Evolutionary conservation across 2,888 invertebrate species (phyloP).

Genomic region (Eilema depressum): DNA sequence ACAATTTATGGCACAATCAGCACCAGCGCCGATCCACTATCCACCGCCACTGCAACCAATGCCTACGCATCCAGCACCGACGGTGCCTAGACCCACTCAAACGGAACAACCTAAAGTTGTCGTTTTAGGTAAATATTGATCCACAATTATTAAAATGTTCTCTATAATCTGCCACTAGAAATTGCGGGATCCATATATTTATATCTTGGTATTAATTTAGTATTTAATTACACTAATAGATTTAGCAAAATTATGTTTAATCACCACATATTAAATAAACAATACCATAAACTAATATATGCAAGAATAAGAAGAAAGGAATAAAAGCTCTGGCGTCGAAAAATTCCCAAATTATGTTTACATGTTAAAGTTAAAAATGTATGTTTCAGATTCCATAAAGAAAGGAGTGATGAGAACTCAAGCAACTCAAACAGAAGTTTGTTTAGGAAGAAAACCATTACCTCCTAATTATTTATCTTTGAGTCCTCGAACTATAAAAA

Average conservation of each 20-base stretch:
- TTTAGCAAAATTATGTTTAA: no score
- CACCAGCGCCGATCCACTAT: constrained; percentile 77
- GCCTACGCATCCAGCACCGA: constrained; percentile 61
- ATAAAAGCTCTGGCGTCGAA: no score
- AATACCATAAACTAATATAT: no score
- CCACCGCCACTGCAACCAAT: constrained; percentile 77
- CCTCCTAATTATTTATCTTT: constrained; percentile 91
- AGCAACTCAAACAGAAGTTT: constrained; percentile 95
- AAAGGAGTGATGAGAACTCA: constrained; percentile 96
- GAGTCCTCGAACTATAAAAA: constrained; percentile 93
- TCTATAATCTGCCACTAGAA: neutral
- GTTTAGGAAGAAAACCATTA: constrained; percentile 90
- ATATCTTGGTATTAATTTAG: no score
- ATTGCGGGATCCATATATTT: neutral
- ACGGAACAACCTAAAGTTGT: constrained; percentile 85
- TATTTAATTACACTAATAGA: no score
- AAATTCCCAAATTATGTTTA: no score
- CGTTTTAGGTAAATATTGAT: constrained; percentile 81
- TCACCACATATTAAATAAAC: no score
- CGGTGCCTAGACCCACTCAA: constrained; percentile 68
- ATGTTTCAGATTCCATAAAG: constrained; percentile 91
- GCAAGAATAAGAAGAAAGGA: no score
- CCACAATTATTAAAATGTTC: neutral
- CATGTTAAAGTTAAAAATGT: no score
- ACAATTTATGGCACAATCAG: constrained; percentile 70